These are phyloP conservation scores for Drosophila maculinotata DNA, from an alignment of 2,888 invertebrate genomes.

Conservation along the genomic window DNA sequence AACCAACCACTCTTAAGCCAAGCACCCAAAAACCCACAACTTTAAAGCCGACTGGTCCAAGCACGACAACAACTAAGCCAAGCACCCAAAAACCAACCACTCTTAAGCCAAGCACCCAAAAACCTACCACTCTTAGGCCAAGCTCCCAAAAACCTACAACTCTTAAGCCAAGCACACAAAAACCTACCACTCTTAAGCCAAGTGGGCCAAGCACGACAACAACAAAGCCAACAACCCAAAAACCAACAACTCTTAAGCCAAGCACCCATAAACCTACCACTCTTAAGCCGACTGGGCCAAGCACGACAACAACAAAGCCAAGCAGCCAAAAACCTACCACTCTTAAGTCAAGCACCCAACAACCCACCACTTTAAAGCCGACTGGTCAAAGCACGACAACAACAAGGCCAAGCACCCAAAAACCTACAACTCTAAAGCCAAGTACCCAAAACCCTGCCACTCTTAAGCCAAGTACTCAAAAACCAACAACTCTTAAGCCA, in stretches of 20 bases:
- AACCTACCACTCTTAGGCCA: neutral
- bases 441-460: neutral
- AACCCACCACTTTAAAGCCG: neutral
- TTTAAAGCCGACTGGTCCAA: no score
- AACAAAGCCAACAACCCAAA: neutral
- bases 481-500: neutral
- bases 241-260: neutral
- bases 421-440: neutral
- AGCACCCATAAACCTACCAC: neutral
- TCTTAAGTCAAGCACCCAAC: neutral
- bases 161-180: neutral
- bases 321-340: neutral
- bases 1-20: slow-evolving; percentile 5
- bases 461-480: neutral
- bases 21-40: slow-evolving; percentile 17
- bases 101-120: neutral
- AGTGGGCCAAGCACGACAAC: neutral
- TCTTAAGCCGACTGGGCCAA: neutral
- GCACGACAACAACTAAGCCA: no score
- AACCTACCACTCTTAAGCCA: neutral
- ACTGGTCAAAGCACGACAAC: no score
- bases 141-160: neutral
- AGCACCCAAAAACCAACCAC: neutral
- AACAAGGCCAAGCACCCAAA: neutral
- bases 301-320: neutral